phyloP scores from a whole-genome alignment of 1,140 invertebrate genomes.

The Procambarus clarkii region DNA sequence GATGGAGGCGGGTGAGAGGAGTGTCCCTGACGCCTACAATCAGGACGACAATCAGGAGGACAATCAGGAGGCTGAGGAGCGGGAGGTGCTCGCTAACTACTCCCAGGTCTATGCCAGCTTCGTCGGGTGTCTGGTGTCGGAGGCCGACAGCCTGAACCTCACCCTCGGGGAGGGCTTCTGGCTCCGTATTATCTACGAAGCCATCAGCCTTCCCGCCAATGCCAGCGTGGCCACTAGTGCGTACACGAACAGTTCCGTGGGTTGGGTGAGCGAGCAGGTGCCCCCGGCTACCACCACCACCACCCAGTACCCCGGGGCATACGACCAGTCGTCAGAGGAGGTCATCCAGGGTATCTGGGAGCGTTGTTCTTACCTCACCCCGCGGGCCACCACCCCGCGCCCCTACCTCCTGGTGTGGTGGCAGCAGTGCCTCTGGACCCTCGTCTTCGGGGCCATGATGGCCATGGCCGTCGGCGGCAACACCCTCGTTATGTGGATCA shows the following conservation, averaged over 20 bases:
- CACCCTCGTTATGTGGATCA: slow-evolving; percentile 59
- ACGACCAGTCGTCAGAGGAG: not conserved
- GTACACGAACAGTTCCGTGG: not conserved
- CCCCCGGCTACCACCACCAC: not conserved
- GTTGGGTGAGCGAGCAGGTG: not conserved
- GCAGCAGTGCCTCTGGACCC: slow-evolving; percentile 59
- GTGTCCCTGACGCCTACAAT: not conserved
- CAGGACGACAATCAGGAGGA: not conserved
- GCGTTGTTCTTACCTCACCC: slow-evolving; percentile 21
- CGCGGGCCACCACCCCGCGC: slow-evolving; percentile 16
- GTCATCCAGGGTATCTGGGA: slow-evolving; percentile 12
- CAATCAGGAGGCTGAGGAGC: not conserved
- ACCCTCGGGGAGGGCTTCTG: slow-evolving; percentile 29
- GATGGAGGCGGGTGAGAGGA: not conserved
- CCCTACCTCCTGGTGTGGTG: slow-evolving; percentile 56
- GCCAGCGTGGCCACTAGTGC: not conserved
- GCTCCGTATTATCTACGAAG: slow-evolving; percentile 22
- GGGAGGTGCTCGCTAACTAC: slow-evolving; percentile 6
- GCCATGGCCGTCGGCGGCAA: slow-evolving; percentile 57
- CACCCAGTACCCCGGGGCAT: not conserved
- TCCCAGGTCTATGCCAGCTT: slow-evolving; percentile 17
- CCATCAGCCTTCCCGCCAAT: not conserved
- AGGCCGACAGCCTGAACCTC: slow-evolving; percentile 4
- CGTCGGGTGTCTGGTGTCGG: slow-evolving; percentile 18
- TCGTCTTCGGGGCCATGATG: slow-evolving; percentile 58